Conservation (phyloP, 2,888 invertebrate species). For the Ochropacha duplaris region DNA sequence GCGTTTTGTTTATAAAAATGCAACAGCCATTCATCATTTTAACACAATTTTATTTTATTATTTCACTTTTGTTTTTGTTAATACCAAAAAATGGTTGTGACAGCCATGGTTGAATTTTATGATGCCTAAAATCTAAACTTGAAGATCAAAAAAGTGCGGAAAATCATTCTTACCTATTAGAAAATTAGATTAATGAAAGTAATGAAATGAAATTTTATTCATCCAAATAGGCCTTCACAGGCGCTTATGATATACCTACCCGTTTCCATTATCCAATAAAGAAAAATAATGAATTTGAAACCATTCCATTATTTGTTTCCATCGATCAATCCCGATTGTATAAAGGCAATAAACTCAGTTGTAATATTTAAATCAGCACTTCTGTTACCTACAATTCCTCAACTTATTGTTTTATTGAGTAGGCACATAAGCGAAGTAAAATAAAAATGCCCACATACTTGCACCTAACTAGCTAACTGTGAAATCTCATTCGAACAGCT, state of each 20-base stretch:
- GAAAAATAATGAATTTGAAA: neutral
- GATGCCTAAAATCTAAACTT: too few species aligned
- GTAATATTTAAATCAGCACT: constrained; percentile 56
- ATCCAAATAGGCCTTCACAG: too few species aligned
- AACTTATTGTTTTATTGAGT: constrained; percentile 44
- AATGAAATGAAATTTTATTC: too few species aligned
- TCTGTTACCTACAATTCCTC: constrained; percentile 28
- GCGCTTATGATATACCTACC: too few species aligned
- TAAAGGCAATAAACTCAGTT: constrained; percentile 23
- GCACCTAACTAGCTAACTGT: constrained; percentile 46
- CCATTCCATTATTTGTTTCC: too few species aligned
- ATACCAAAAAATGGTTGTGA: too few species aligned
- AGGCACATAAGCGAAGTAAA: constrained; percentile 22
- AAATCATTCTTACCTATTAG: too few species aligned
- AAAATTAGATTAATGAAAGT: too few species aligned
- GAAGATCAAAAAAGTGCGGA: too few species aligned
- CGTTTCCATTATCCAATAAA: too few species aligned
- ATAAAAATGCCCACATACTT: constrained; percentile 23
- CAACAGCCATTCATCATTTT: neutral
- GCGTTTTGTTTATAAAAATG: neutral
- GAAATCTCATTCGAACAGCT: constrained; percentile 56
- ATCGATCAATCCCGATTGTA: too few species aligned
- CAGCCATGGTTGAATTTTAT: too few species aligned
- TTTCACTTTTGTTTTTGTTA: neutral
- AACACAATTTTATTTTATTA: neutral